Evolutionary conservation across 2,113 vertebrate genomes (phyloP).

Genomic region (Labeo catla): DNA sequence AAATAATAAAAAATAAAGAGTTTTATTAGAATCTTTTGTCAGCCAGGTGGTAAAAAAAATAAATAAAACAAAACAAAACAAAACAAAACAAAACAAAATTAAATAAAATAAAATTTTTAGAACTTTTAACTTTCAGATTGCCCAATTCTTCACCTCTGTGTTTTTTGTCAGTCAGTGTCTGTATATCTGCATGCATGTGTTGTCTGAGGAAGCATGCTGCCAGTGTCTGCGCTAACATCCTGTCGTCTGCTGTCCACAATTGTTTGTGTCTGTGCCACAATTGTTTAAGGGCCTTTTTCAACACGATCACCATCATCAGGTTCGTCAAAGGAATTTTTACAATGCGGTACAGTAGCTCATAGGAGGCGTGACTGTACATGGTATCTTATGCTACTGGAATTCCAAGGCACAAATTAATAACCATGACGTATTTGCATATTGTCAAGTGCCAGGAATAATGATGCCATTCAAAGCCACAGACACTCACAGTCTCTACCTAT

Average conservation of each 20-base stretch:
- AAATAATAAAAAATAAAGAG: too few species aligned
- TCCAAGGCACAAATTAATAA: neutral
- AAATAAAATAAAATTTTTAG: too few species aligned
- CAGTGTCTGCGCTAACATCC: conserved; percentile 16
- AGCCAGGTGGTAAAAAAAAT: too few species aligned
- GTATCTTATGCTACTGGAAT: conserved; percentile 4
- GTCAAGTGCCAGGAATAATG: neutral
- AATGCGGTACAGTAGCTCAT: conserved; percentile 15
- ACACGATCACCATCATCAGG: neutral
- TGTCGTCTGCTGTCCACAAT: neutral
- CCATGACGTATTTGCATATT: conserved; percentile 14
- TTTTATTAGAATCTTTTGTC: too few species aligned
- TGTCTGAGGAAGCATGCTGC: conserved; percentile 1
- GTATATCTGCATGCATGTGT: neutral
- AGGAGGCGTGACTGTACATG: neutral
- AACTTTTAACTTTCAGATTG: neutral
- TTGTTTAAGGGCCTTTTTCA: conserved; percentile 24
- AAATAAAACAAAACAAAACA: neutral
- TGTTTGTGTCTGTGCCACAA: conserved; percentile 22
- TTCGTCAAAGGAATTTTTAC: neutral
- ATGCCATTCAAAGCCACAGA: neutral
- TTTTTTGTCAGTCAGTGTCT: neutral
- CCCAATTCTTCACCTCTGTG: neutral
- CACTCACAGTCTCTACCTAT: neutral
- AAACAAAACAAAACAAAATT: neutral